Evolutionary conservation across 2,797 vertebrate genomes (phyloP), one percentile per base, ranked within the genome.

Genomic region (Bryconaethiops microstoma): DNA sequence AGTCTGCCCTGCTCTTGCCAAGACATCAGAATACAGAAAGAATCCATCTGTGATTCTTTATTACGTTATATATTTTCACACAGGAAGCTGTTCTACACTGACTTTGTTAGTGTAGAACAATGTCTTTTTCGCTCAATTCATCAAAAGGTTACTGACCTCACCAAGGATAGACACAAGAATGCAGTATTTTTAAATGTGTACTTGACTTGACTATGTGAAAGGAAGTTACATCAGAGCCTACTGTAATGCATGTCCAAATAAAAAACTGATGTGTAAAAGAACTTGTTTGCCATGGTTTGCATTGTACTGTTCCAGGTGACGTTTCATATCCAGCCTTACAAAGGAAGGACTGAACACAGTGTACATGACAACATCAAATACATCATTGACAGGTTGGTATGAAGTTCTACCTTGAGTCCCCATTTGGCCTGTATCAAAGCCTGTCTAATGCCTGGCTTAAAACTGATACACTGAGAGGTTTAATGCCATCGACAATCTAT

Each of bases 251-350:
- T 35, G 45, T 25, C 21, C 29, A 77, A 67, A 55, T 64, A 45
- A 45, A 45, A 42, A 45, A 45, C 8, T 35, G 35, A 35, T 2
- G 35, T 2, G 35, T 48, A 48, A 64, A 29, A 45, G 29, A 48
- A 52, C 65, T 52, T 74, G 60, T 5, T 71, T 77, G 39, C 40
- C 4, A 23, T 40, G 45, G n/a, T 77, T 82, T 29, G 45, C 50
- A 35, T 29, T 73, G 13, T 82, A n/a, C 72, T 25, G 70, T 76
- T 82, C 21, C 87, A 95, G 94, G 94, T 94, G 84, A 91, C 93
- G 40, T 95, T 95, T 89, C 94, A 95, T 59, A 94, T 95, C 79
- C 92, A 95, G 87, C 92, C 92, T 0, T 95, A 94, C 84, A 92
- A 91, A 82, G 93, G 92, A 63, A 88, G 93, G n/a, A 92, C 92